Evolutionary conservation across 2,797 vertebrate species (phyloP).

Genomic region (Protosalanx chinensis): DNA sequence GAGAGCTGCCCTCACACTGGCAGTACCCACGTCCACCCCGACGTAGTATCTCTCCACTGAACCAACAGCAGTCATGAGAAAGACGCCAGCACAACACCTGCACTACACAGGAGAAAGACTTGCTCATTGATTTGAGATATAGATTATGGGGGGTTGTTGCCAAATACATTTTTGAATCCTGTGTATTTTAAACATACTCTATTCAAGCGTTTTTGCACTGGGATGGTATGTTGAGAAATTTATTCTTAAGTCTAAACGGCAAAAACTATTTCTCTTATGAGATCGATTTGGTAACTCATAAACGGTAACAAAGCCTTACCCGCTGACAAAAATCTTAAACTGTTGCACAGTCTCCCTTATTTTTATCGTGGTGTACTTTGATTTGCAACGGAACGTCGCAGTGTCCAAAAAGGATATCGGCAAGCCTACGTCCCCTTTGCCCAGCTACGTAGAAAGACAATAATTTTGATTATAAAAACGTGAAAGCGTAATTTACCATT

Average conservation of each 20-base stretch:
- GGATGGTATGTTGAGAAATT: too few relatives aligned
- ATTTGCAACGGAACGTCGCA: slow-evolving; percentile 46
- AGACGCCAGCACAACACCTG: neutral
- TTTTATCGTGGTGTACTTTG: slow-evolving; percentile 23
- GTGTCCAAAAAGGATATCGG: slow-evolving; percentile 49
- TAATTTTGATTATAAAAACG: too few relatives aligned
- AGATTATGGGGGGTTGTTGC: neutral
- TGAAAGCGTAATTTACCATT: too few relatives aligned
- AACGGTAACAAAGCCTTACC: neutral
- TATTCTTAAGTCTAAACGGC: too few relatives aligned
- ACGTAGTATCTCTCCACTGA: slow-evolving; percentile 74
- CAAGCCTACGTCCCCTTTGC: neutral
- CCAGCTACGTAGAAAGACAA: neutral
- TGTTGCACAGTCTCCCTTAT: neutral
- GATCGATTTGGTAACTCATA: neutral
- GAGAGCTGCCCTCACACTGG: slow-evolving; percentile 88
- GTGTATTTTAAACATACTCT: too few relatives aligned
- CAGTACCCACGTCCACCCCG: slow-evolving; percentile 90
- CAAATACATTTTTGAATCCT: too few relatives aligned
- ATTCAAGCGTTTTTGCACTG: too few relatives aligned
- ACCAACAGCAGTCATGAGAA: slow-evolving; percentile 42
- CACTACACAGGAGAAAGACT: neutral
- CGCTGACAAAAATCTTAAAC: neutral
- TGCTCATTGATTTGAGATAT: slow-evolving; percentile 24
- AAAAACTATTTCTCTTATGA: too few relatives aligned